These are phyloP conservation scores for Typhlichthys eigenmanni DNA, from an alignment of 2,797 vertebrate genomes.

Conservation along the genomic window DNA sequence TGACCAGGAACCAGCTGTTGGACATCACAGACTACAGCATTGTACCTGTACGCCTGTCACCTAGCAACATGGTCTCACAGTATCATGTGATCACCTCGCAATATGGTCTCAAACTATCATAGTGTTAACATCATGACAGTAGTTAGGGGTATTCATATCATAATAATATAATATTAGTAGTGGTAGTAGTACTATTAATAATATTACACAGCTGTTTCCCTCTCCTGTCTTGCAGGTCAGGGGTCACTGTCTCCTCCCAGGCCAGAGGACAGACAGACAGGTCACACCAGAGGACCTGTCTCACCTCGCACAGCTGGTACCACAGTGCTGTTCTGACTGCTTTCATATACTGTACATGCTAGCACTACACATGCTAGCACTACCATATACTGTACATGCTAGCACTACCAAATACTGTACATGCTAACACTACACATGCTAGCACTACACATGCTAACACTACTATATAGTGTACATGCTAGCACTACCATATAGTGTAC, in stretches of 20 bases:
- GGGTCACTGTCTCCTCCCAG: constrained; percentile 59
- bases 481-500: no score
- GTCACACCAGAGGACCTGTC: constrained; percentile 79
- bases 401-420: background rate
- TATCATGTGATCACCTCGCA: background rate
- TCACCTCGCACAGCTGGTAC: constrained; percentile 82
- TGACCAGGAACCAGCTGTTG: constrained; percentile 85
- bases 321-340: background rate
- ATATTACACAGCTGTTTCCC: background rate
- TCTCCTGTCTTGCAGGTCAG: constrained; percentile 36
- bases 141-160: background rate
- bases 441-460: background rate
- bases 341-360: background rate
- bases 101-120: background rate
- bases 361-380: background rate
- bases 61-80: background rate
- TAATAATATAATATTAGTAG: background rate
- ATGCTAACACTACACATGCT: background rate
- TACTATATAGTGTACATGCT: no score
- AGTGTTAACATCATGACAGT: background rate
- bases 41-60: constrained; percentile 67
- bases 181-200: background rate
- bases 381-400: background rate
- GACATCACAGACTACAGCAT: constrained; percentile 72
- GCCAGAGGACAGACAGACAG: constrained; percentile 10